A percentile compares a stretch with the other conserved stretches of the same genome.
phyloP scores from a whole-genome alignment of 2,113 vertebrate species.

The Chaetorhynchus papuensis region DNA sequence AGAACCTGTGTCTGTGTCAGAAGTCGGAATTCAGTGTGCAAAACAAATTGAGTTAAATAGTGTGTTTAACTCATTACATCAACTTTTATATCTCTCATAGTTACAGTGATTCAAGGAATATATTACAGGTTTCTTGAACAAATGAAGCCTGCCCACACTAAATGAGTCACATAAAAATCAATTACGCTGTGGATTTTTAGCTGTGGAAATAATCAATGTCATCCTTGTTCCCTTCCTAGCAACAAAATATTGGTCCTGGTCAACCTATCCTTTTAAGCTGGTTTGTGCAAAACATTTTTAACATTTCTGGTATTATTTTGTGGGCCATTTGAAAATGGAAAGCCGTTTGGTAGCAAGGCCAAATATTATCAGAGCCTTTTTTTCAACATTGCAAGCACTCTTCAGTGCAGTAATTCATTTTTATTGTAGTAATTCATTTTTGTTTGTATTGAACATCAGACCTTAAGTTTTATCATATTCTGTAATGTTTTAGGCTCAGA shows the following conservation, averaged over 20 bases:
- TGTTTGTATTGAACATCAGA: neutral
- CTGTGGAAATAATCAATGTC: constrained; percentile 59
- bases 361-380: neutral
- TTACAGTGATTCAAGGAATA: constrained; percentile 62
- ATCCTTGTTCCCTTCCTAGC: neutral
- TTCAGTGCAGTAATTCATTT: neutral
- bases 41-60: neutral
- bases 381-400: neutral
- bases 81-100: constrained; percentile 14
- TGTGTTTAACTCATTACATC: constrained; percentile 41
- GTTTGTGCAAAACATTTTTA: neutral
- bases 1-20: constrained; percentile 33
- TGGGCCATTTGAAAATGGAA: neutral
- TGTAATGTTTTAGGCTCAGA: neutral
- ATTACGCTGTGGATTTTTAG: constrained; percentile 61
- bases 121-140: constrained; percentile 58
- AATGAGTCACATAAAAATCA: constrained; percentile 70
- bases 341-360: neutral
- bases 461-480: neutral
- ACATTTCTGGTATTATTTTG: neutral
- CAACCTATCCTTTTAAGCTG: neutral
- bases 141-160: constrained; percentile 62
- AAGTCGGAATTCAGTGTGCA: neutral
- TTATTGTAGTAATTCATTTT: neutral
- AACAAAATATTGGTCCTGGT: constrained; percentile 17